Evolutionary conservation across 2,113 vertebrate species (phyloP).

Genomic region (Ovis aries): ARS-UI_Ramb_v3.0 NC_056063.1:59491501-59492000

Average conservation of each 20-base stretch:
- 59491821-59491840: not conserved
- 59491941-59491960: not conserved
- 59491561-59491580: not conserved
- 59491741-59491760: not conserved
- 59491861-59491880: not conserved
- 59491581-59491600: not conserved
- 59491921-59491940: not conserved
- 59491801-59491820: not conserved
- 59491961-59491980: not conserved
- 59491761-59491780: not conserved
- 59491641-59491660: not conserved
- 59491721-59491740: not conserved
- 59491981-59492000: not conserved
- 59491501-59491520: not conserved
- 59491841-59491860: not conserved
- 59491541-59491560: not conserved
- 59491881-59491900: not conserved
- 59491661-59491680: not conserved
- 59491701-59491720: not conserved
- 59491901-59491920: not conserved
- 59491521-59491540: not conserved
- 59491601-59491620: not conserved
- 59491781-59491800: not conserved
- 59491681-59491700: rapidly evolving
- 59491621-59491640: not conserved